phyloP scores from a whole-genome alignment of 1,140 invertebrate species.

The Micrasema longulum region DNA sequence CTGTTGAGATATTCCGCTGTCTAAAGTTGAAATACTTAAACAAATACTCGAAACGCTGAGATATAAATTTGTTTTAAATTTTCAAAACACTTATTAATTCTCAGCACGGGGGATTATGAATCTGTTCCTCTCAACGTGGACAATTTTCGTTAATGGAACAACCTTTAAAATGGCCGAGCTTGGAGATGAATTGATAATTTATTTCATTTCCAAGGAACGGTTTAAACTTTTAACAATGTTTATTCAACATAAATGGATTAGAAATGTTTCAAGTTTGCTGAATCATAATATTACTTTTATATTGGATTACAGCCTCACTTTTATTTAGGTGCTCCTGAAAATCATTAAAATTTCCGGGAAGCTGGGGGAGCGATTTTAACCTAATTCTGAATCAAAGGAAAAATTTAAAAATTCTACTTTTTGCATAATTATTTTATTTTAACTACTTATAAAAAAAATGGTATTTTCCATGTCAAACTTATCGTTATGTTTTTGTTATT shows the following conservation, averaged over 20 bases:
- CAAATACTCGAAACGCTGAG: not conserved
- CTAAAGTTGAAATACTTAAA: no score
- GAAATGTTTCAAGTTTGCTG: conserved; percentile 24
- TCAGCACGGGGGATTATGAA: conserved; percentile 20
- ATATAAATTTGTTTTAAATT: not conserved
- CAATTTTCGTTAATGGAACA: conserved; percentile 31
- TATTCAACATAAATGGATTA: conserved; percentile 33
- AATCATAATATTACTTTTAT: conserved; percentile 24
- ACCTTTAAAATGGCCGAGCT: not conserved
- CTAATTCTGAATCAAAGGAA: no score
- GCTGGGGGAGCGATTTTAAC: not conserved
- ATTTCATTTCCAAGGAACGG: conserved; percentile 21
- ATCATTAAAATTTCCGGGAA: not conserved
- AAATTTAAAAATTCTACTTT: no score
- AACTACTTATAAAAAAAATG: no score
- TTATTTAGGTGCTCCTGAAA: not conserved
- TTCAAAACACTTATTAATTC: conserved; percentile 23
- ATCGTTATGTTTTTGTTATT: no score
- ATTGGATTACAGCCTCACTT: not conserved
- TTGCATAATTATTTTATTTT: no score
- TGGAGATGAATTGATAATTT: conserved; percentile 28
- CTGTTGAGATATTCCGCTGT: no score
- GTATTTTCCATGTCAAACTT: no score
- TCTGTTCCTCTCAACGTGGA: conserved; percentile 15
- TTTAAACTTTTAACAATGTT: conserved; percentile 38